phyloP scores from a whole-genome alignment of 2,797 vertebrate genomes.

The Apodemus agrarius region DNA sequence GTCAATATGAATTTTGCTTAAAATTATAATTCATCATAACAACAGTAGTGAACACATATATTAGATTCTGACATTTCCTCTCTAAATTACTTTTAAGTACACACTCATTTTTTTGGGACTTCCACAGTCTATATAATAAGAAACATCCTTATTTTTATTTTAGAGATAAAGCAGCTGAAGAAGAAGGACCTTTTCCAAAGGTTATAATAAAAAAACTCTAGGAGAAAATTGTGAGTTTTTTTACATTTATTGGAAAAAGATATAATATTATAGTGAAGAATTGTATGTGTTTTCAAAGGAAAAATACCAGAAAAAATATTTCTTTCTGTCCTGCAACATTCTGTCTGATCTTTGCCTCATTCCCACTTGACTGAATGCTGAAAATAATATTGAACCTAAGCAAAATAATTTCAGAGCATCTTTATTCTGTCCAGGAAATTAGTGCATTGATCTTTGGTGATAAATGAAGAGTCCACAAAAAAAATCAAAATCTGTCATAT shows the following conservation, averaged over 20 bases:
- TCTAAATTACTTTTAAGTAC: not conserved
- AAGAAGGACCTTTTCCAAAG: not conserved
- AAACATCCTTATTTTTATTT: not conserved
- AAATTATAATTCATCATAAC: not conserved
- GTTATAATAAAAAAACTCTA: not conserved
- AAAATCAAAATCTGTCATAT: not conserved
- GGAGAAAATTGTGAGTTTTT: not conserved
- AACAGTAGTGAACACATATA: not conserved
- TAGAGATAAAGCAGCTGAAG: not conserved
- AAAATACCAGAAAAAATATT: not conserved
- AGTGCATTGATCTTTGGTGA: not conserved
- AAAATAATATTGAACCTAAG: not conserved
- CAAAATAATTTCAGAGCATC: not conserved
- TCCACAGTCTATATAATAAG: not conserved
- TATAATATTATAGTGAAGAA: not conserved
- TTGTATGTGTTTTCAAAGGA: not conserved
- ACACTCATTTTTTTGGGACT: not conserved
- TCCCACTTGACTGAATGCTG: slow-evolving; percentile 8
- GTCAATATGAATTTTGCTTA: not conserved
- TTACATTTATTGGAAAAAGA: not conserved
- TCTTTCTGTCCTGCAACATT: not conserved
- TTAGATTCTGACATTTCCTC: not conserved
- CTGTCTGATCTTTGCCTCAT: not conserved
- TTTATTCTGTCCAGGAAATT: not conserved
- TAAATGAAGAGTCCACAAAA: not conserved